These are phyloP conservation scores for Nansenia antarctica DNA, from an alignment of 2,113 vertebrate genomes.

Conservation along the genomic window DNA sequence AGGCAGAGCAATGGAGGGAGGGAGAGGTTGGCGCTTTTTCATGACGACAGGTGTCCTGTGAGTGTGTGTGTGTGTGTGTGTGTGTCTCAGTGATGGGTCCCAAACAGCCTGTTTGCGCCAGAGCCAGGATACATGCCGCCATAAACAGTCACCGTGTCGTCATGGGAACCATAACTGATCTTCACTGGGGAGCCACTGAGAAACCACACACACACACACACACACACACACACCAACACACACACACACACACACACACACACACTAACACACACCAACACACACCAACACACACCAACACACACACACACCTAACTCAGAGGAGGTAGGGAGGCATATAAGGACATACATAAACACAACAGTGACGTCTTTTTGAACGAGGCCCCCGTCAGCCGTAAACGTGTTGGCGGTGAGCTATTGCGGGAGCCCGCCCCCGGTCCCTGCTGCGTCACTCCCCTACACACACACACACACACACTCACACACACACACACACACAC, in stretches of 20 bases:
- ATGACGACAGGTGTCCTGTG: conserved; percentile 24
- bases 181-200: neutral
- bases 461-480: neutral
- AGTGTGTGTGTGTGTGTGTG: neutral
- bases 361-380: neutral
- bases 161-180: conserved; percentile 11
- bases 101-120: neutral
- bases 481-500: neutral
- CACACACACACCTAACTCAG: neutral
- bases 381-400: neutral
- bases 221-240: neutral
- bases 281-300: neutral
- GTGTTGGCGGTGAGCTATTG: neutral
- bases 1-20: neutral
- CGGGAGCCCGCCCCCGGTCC: neutral
- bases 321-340: too few relatives aligned
- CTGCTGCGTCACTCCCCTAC: neutral
- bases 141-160: conserved; percentile 8
- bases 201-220: neutral
- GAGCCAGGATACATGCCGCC: conserved; percentile 2
- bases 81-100: too few relatives aligned
- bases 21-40: neutral
- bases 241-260: neutral
- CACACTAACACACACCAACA: neutral
- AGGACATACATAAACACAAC: too few relatives aligned